Evolutionary conservation across 1,140 invertebrate genomes (phyloP).

Genomic region (Nylanderia fulva): DNA sequence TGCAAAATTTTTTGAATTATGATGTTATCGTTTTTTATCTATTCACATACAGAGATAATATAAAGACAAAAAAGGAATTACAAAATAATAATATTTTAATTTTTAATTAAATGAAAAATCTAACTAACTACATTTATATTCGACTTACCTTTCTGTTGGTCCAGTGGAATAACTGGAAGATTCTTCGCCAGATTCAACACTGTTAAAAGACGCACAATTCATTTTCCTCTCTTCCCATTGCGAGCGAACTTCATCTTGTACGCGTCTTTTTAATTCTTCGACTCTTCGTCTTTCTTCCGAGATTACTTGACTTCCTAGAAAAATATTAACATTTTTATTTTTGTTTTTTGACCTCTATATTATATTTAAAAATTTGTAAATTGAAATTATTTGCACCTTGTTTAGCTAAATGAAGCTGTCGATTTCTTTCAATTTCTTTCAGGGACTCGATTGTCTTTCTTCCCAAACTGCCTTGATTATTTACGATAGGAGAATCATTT

Average conservation of each 20-base stretch:
- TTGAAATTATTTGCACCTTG: constrained; percentile 89
- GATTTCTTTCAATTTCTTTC: constrained; percentile 95
- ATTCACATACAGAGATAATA: background rate
- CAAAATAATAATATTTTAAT: constrained; percentile 6
- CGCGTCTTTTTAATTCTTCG: constrained; percentile 93
- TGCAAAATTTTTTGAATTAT: background rate
- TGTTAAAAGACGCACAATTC: constrained; percentile 90
- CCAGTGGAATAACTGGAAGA: constrained; percentile 89
- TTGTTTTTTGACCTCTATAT: background rate
- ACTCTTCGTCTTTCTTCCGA: constrained; percentile 95
- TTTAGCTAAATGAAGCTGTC: constrained; percentile 94
- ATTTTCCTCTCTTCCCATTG: constrained; percentile 93
- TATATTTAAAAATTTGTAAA: background rate
- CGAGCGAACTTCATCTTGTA: constrained; percentile 94
- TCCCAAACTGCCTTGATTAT: constrained; percentile 89
- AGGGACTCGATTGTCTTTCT: constrained; percentile 95
- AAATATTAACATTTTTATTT: constrained; percentile 28
- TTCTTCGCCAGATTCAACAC: constrained; percentile 89
- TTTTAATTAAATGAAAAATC: background rate
- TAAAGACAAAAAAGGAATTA: background rate
- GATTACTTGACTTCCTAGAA: constrained; percentile 94
- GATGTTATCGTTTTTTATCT: background rate
- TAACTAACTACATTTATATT: background rate
- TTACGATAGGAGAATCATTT: constrained; percentile 91
- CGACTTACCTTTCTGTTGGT: constrained; percentile 88